phyloP scores from a whole-genome alignment of 2,113 vertebrate genomes.

The Colossoma macropomum region DNA sequence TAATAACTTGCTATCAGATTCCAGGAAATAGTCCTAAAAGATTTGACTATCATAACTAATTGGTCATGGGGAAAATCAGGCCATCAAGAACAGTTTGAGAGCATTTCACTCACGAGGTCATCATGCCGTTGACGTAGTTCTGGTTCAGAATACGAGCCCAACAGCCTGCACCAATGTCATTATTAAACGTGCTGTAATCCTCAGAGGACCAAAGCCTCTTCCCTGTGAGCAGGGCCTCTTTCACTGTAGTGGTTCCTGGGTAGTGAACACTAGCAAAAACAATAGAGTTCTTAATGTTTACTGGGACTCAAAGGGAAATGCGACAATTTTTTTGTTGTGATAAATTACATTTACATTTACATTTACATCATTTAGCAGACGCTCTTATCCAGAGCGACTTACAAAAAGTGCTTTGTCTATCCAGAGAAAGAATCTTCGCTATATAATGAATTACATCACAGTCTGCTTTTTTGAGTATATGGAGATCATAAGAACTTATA shows the following conservation, averaged over 20 bases:
- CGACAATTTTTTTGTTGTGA: too few relatives aligned
- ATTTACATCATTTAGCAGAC: too few relatives aligned
- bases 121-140: constrained; percentile 94
- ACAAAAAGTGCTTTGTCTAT: too few relatives aligned
- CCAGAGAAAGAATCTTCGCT: too few relatives aligned
- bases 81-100: neutral
- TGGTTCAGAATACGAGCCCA: constrained; percentile 97
- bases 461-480: too few relatives aligned
- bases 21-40: constrained; percentile 92
- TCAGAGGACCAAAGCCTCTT: constrained; percentile 96
- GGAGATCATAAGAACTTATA: too few relatives aligned
- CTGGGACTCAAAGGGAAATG: too few relatives aligned
- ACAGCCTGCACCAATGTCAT: constrained; percentile 89
- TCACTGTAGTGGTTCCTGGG: constrained; percentile 86
- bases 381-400: too few relatives aligned
- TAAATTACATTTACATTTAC: too few relatives aligned
- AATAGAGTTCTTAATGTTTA: neutral
- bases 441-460: too few relatives aligned
- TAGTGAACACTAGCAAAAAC: constrained; percentile 87
- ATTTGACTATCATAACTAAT: neutral
- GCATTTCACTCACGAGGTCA: constrained; percentile 85
- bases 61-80: too few relatives aligned
- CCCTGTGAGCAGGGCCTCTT: constrained; percentile 77
- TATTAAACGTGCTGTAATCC: constrained; percentile 93
- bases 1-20: constrained; percentile 97